Percentiles rank a stretch among this genome's conserved stretches.
Evolutionary conservation across 53 echinoderm and acorn worm genomes (phyloP).

Genomic region (Luidia sarsii): DNA sequence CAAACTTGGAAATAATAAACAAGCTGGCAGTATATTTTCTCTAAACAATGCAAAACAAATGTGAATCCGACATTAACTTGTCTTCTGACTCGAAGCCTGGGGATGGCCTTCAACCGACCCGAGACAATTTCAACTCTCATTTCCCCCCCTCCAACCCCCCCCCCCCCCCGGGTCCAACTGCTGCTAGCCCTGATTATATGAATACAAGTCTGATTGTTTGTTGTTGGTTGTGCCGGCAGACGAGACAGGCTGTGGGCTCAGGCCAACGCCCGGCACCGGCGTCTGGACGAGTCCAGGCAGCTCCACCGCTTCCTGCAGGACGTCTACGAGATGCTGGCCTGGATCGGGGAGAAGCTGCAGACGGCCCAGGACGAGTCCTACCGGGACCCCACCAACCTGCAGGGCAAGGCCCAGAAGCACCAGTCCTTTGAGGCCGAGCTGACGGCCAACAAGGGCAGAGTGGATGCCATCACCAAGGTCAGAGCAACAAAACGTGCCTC

Average conservation of each 20-base stretch:
- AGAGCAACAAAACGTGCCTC: neutral
- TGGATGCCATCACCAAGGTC: conserved; percentile 77
- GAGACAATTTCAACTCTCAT: too few relatives aligned
- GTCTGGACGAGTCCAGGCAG: conserved; percentile 68
- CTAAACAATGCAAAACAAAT: too few relatives aligned
- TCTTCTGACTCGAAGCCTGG: too few relatives aligned
- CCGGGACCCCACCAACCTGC: conserved; percentile 77
- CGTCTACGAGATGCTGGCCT: conserved; percentile 79
- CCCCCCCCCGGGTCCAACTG: too few relatives aligned
- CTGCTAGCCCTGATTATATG: too few relatives aligned
- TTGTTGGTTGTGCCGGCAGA: conserved; percentile 30
- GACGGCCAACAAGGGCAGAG: conserved; percentile 73
- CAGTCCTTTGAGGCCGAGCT: conserved; percentile 88
- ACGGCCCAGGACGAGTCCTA: conserved; percentile 78
- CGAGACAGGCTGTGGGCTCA: conserved; percentile 66
- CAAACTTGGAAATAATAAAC: too few relatives aligned
- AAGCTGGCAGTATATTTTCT: too few relatives aligned
- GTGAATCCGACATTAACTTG: too few relatives aligned
- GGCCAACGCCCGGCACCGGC: conserved; percentile 45
- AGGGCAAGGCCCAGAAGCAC: conserved; percentile 85
- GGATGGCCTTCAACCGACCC: too few relatives aligned
- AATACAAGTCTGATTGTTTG: neutral
- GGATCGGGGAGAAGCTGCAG: conserved; percentile 89
- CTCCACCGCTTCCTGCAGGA: conserved; percentile 82
- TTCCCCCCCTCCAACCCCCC: too few relatives aligned